These are phyloP conservation scores for Serranus cabrilla DNA, from an alignment of 2,797 vertebrate species.

Conservation along the genomic window DNA sequence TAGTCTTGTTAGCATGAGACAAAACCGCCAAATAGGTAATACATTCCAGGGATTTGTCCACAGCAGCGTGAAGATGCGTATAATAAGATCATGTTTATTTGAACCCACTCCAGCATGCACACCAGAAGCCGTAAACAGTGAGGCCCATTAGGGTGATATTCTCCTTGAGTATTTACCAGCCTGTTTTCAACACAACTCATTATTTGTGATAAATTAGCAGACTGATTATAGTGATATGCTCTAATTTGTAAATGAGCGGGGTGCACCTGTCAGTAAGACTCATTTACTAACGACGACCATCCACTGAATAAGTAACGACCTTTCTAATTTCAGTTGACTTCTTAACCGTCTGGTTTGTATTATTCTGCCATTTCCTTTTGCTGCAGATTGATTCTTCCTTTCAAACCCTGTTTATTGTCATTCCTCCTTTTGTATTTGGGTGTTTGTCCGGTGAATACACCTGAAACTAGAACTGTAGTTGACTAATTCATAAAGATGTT, in stretches of 20 bases:
- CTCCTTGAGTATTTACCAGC: constrained; percentile 76
- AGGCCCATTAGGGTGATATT: constrained; percentile 72
- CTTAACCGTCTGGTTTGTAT: constrained; percentile 72
- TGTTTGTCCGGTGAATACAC: constrained; percentile 13
- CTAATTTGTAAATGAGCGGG: constrained; percentile 83
- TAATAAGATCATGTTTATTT: constrained; percentile 40
- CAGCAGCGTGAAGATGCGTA: constrained; percentile 3
- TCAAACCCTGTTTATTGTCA: constrained; percentile 32
- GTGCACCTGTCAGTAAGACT: constrained; percentile 82
- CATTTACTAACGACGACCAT: constrained; percentile 82
- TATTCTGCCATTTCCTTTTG: constrained; percentile 74
- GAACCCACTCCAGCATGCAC: constrained; percentile 33
- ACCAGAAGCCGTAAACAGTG: constrained; percentile 60
- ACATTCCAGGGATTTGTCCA: background rate
- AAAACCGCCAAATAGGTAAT: background rate
- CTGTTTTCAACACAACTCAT: constrained; percentile 82
- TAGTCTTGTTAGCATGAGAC: background rate
- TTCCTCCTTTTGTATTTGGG: constrained; percentile 27
- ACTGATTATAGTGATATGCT: constrained; percentile 85
- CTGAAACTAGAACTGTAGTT: constrained; percentile 5
- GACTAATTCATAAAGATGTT: constrained; percentile 16
- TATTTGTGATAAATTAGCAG: constrained; percentile 84
- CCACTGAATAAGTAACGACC: constrained; percentile 82
- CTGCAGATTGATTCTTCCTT: constrained; percentile 54
- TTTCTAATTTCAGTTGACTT: constrained; percentile 77